phyloP scores from a whole-genome alignment of 23 tunicate genomes.

The Diplosoma virens region DNA sequence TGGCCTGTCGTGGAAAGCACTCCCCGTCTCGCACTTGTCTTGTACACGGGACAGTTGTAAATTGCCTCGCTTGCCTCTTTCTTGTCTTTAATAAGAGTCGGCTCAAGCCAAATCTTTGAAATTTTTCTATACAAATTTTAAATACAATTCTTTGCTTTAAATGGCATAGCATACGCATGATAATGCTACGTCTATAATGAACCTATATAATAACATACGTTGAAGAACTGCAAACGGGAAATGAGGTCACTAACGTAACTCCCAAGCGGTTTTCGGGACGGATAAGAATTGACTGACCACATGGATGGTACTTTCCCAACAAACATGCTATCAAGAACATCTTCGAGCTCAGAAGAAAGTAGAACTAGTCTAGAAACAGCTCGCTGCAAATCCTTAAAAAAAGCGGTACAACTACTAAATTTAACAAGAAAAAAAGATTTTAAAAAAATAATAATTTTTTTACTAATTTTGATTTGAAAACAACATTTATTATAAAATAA shows the following conservation, averaged over 20 bases:
- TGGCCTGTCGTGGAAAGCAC: slow-evolving; percentile 91
- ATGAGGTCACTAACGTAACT: slow-evolving; percentile 81
- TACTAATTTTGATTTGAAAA: no score
- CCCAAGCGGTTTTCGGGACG: slow-evolving; percentile 79
- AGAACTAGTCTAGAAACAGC: slow-evolving; percentile 70
- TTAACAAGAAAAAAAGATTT: no score
- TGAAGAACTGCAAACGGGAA: slow-evolving; percentile 70
- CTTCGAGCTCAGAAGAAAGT: slow-evolving; percentile 72
- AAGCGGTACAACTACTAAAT: neutral
- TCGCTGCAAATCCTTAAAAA: slow-evolving; percentile 67
- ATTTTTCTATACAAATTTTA: no score
- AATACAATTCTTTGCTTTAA: no score
- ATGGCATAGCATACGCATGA: no score
- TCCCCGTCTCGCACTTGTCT: slow-evolving; percentile 86
- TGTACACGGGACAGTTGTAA: slow-evolving; percentile 90
- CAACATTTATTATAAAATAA: no score
- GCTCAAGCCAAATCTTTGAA: slow-evolving; percentile 68
- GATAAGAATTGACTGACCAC: slow-evolving; percentile 86
- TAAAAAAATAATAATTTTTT: no score
- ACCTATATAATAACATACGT: no score
- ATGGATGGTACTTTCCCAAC: slow-evolving; percentile 82
- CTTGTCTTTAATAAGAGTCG: slow-evolving; percentile 41
- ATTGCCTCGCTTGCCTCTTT: neutral
- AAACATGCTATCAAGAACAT: slow-evolving; percentile 80
- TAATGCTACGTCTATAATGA: no score